These are phyloP conservation scores for Progne subis DNA, from an alignment of 2,113 vertebrate genomes.

Conservation along the genomic window DNA sequence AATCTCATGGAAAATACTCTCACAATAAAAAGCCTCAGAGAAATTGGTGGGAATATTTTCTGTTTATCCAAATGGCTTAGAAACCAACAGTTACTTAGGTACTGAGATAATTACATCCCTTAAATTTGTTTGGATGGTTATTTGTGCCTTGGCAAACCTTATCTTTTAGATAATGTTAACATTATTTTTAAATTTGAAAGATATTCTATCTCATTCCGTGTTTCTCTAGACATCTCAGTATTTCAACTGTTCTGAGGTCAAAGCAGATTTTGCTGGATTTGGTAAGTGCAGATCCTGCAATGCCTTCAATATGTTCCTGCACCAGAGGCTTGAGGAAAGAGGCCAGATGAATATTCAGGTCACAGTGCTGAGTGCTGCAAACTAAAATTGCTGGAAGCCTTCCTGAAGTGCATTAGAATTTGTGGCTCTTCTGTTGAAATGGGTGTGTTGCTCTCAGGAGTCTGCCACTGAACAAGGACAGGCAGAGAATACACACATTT, in stretches of 20 bases:
- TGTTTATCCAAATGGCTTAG: neutral
- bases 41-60: neutral
- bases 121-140: neutral
- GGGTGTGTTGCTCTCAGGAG: neutral
- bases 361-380: slow-evolving; percentile 7
- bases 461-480: neutral
- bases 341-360: slow-evolving; percentile 54
- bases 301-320: neutral
- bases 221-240: neutral
- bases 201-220: neutral
- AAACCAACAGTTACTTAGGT: neutral
- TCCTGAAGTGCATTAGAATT: slow-evolving; percentile 47
- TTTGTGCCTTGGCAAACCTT: neutral
- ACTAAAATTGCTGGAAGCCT: slow-evolving; percentile 46
- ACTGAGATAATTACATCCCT: neutral
- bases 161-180: neutral
- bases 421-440: neutral
- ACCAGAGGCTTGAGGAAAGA: slow-evolving; percentile 12
- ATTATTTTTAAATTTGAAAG: neutral
- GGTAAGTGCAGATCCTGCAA: neutral
- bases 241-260: neutral
- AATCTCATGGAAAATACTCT: neutral
- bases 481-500: neutral
- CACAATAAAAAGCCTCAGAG: neutral
- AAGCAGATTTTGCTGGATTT: neutral